Conservation (phyloP, 2,113 vertebrate species). For the Desmodus rotundus region DNA sequence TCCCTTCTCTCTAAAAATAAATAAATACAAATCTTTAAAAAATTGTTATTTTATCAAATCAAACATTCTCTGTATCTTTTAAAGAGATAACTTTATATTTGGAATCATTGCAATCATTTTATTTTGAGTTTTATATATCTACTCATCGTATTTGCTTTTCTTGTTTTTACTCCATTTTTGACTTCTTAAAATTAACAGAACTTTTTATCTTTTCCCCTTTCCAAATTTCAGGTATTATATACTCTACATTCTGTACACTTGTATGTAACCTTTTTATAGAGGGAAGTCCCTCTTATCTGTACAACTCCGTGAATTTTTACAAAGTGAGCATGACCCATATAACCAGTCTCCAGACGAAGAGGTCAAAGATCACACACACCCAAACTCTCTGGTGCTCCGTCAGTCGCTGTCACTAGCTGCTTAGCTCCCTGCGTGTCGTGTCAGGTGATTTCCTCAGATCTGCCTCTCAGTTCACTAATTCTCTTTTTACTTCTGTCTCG, state of each 20-base stretch:
- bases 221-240: background rate
- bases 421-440: background rate
- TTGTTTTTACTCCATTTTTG: background rate
- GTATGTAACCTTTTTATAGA: background rate
- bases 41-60: background rate
- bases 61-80: background rate
- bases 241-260: background rate
- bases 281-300: background rate
- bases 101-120: background rate
- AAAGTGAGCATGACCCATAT: background rate
- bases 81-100: background rate
- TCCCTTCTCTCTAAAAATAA: too few species aligned
- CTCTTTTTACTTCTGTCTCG: background rate
- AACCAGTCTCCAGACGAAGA: background rate
- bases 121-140: background rate
- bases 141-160: background rate
- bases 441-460: background rate
- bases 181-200: background rate
- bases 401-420: background rate
- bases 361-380: background rate
- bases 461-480: background rate
- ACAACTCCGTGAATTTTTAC: background rate
- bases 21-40: too few species aligned
- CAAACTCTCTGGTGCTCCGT: background rate
- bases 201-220: background rate